Evolutionary conservation across 2,888 invertebrate genomes (phyloP).

Genomic region (Idaea straminata): DNA sequence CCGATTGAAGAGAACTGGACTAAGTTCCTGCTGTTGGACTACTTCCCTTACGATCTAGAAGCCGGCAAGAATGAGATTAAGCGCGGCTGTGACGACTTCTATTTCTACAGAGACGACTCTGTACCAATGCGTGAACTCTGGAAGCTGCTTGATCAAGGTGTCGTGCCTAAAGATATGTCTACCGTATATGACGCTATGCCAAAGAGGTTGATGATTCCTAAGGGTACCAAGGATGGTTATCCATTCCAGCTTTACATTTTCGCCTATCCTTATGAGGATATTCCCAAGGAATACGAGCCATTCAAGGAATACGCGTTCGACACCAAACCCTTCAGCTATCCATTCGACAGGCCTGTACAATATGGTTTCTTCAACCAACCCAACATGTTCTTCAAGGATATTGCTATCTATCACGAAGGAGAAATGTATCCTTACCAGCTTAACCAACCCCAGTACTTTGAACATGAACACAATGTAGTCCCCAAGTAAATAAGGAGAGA

Average conservation of each 20-base stretch:
- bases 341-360: conserved; percentile 77
- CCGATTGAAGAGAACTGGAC: conserved; percentile 77
- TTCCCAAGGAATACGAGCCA: conserved; percentile 50
- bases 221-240: conserved; percentile 84
- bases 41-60: conserved; percentile 79
- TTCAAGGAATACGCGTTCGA: conserved; percentile 59
- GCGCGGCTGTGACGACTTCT: conserved; percentile 83
- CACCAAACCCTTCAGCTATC: conserved; percentile 78
- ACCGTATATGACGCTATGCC: conserved; percentile 82
- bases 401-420: conserved; percentile 74
- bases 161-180: conserved; percentile 75
- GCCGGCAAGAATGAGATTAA: conserved; percentile 83
- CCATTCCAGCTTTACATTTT: conserved; percentile 83
- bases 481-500: conserved; percentile 41
- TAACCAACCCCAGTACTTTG: conserved; percentile 42
- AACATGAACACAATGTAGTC: conserved; percentile 34
- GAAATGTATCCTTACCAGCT: conserved; percentile 51
- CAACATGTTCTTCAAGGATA: conserved; percentile 82
- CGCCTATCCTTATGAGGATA: conserved; percentile 75
- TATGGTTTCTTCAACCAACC: conserved; percentile 72
- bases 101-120: conserved; percentile 81
- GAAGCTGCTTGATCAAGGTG: conserved; percentile 75
- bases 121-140: conserved; percentile 81
- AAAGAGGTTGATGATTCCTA: conserved; percentile 85
- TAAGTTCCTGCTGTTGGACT: conserved; percentile 82